Evolutionary conservation across 1,140 invertebrate species (phyloP).

Genomic region (Caligus rogercresseyi): DNA sequence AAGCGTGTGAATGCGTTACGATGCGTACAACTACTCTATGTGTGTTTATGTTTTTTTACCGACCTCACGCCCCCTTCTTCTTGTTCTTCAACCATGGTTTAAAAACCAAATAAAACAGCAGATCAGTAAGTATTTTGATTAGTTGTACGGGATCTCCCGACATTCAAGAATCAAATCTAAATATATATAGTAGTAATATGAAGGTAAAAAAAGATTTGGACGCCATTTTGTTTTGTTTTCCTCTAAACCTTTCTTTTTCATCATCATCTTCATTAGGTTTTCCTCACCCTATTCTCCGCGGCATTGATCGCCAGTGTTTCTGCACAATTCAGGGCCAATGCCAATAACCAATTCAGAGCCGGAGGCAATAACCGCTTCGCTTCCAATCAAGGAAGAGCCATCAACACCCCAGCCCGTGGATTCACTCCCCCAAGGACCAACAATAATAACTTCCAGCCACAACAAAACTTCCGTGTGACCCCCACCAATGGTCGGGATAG

Average conservation of each 20-base stretch:
- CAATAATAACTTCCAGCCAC: slow-evolving; percentile 3
- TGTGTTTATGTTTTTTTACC: background rate
- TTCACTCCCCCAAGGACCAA: slow-evolving; percentile 1
- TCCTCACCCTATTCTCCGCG: background rate
- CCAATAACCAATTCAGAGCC: background rate
- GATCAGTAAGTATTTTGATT: background rate
- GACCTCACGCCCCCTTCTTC: background rate
- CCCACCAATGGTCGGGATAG: slow-evolving; percentile 11
- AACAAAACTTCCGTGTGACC: slow-evolving; percentile 4
- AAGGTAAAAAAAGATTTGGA: background rate
- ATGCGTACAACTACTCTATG: background rate
- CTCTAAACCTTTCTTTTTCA: background rate
- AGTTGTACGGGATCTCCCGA: background rate
- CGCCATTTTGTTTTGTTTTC: background rate
- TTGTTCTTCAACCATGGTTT: too few species aligned
- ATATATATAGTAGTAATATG: background rate
- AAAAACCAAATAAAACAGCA: background rate
- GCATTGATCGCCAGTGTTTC: background rate
- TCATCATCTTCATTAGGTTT: background rate
- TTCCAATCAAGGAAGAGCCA: background rate
- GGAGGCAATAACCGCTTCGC: background rate
- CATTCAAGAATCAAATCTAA: background rate
- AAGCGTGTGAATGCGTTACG: too few species aligned
- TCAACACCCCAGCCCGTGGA: too few species aligned
- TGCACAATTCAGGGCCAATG: background rate